Percentiles rank a stretch among this genome's conserved stretches.
Conservation (phyloP, 1,140 invertebrate species). For the Dinothrombium tinctorium region DNA sequence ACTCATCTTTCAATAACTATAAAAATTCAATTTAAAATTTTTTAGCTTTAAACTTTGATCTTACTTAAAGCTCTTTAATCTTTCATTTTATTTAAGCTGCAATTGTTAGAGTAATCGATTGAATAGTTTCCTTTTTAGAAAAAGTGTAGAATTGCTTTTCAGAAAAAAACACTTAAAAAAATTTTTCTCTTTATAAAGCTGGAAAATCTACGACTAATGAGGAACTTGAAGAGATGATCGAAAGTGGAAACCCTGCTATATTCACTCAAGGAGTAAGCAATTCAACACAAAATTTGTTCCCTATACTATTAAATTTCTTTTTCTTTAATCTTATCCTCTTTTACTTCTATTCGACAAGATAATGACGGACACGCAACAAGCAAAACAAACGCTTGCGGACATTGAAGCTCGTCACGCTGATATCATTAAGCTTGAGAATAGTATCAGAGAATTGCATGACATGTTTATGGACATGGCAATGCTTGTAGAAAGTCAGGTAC, state of each 20-base stretch:
- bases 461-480: constrained; percentile 99
- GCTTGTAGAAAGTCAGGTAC: constrained; percentile 84
- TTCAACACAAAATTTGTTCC: constrained; percentile 1
- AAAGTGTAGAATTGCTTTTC: no score
- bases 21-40: no score
- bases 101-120: no score
- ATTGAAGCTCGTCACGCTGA: constrained; percentile 93
- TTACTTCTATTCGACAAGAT: constrained; percentile 36
- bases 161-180: no score
- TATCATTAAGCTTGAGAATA: constrained; percentile 94
- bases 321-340: not conserved
- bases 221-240: constrained; percentile 92
- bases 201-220: constrained; percentile 85
- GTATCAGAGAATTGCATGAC: constrained; percentile 89
- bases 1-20: no score
- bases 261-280: constrained; percentile 80
- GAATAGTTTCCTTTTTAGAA: no score
- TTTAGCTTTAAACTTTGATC: no score
- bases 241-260: constrained; percentile 86
- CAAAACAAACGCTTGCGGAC: constrained; percentile 88
- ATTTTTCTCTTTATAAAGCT: constrained; percentile 30
- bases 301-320: not conserved
- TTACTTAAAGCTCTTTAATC: no score
- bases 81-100: no score
- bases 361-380: constrained; percentile 95